Percentiles rank a stretch among this genome's conserved stretches.
These are phyloP conservation scores for Semaprochilodus insignis DNA, from an alignment of 2,797 vertebrate genomes.

Conservation along the genomic window DNA sequence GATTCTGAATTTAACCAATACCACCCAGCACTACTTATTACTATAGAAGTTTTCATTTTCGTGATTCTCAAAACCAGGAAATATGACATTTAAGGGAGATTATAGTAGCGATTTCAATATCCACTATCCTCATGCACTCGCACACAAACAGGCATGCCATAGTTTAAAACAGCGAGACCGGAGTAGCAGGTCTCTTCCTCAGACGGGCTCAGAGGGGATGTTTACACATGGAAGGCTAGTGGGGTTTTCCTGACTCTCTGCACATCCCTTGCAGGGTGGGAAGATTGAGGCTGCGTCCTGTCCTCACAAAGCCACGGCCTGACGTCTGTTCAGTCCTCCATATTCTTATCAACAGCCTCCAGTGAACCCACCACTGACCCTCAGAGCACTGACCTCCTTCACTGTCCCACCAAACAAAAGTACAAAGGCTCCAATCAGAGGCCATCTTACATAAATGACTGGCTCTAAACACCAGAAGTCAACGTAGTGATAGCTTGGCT, in stretches of 20 bases:
- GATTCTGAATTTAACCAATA: too few relatives aligned
- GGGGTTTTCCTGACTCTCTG: constrained; percentile 67
- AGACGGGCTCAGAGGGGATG: constrained; percentile 69
- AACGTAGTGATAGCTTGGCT: neutral
- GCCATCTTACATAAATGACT: neutral
- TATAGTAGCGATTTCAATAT: neutral
- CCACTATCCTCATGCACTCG: neutral
- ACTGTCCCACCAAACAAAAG: neutral
- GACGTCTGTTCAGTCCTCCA: neutral
- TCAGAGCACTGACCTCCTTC: neutral
- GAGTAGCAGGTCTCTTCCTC: constrained; percentile 66
- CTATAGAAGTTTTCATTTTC: too few relatives aligned
- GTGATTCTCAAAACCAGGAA: neutral
- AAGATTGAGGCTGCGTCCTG: constrained; percentile 31
- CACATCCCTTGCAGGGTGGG: constrained; percentile 63
- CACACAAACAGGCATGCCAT: constrained; percentile 16
- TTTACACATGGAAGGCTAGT: constrained; percentile 72
- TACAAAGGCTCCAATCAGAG: neutral
- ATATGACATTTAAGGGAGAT: constrained; percentile 32
- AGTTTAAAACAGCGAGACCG: constrained; percentile 50
- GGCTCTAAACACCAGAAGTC: neutral
- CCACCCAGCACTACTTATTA: too few relatives aligned
- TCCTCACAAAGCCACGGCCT: constrained; percentile 12
- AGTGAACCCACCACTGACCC: constrained; percentile 17
- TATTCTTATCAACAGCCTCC: constrained; percentile 35